A percentile compares a stretch with the other conserved stretches of the same genome.
Evolutionary conservation across 2,888 invertebrate species (phyloP).

Genomic region (Nomada ferruginata): DNA sequence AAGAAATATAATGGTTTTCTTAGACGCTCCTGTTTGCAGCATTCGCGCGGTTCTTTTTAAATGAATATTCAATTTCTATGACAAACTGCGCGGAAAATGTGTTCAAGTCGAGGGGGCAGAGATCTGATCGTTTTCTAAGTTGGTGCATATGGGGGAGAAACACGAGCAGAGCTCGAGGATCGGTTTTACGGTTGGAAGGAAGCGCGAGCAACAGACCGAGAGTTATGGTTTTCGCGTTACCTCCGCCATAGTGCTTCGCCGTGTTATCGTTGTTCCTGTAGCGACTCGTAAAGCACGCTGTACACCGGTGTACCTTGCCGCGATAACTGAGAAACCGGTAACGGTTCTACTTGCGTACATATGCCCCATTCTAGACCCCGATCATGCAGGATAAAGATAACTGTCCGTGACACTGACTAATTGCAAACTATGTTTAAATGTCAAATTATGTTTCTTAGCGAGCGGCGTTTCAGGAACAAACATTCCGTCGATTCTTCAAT

Average conservation of each 20-base stretch:
- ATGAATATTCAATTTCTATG: too few relatives aligned
- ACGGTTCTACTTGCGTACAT: slow-evolving; percentile 19
- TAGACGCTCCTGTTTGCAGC: too few relatives aligned
- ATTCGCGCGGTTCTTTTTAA: too few relatives aligned
- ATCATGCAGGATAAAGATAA: slow-evolving; percentile 15
- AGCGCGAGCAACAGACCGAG: slow-evolving; percentile 55
- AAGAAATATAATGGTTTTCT: too few relatives aligned
- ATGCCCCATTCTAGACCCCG: slow-evolving; percentile 1
- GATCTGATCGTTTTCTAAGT: too few relatives aligned
- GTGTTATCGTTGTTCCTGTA: slow-evolving; percentile 46
- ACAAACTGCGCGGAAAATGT: too few relatives aligned
- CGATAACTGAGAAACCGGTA: slow-evolving; percentile 47
- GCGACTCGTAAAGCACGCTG: slow-evolving; percentile 60
- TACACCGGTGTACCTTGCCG: slow-evolving; percentile 3
- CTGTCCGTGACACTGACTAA: not conserved
- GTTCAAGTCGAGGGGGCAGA: too few relatives aligned
- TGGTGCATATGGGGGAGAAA: not conserved
- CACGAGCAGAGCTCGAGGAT: slow-evolving; percentile 17
- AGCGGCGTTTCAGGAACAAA: too few relatives aligned
- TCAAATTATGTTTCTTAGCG: too few relatives aligned
- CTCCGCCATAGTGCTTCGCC: slow-evolving; percentile 37
- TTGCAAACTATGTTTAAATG: too few relatives aligned
- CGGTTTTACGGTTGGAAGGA: slow-evolving; percentile 54
- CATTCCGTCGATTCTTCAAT: too few relatives aligned
- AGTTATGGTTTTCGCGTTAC: slow-evolving; percentile 65